phyloP scores from a whole-genome alignment of 2,888 invertebrate genomes.

The Orthonychiurus folsomi region DNA sequence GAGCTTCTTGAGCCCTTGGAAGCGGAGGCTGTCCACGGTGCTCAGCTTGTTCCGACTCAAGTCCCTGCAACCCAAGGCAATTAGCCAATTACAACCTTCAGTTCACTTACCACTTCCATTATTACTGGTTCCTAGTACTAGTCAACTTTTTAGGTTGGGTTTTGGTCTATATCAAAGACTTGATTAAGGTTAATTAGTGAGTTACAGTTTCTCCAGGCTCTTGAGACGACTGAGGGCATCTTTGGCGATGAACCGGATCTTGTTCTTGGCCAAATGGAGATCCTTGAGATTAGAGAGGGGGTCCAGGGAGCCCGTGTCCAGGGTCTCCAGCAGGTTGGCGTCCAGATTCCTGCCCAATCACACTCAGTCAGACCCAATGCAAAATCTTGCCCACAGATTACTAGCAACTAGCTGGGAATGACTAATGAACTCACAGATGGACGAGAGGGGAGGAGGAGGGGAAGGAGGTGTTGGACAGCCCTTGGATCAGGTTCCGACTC shows the following conservation, averaged over 20 bases:
- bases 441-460: constrained; percentile 14
- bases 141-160: not conserved
- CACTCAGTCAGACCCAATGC: not conserved
- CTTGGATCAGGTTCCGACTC: constrained; percentile 46
- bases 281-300: constrained; percentile 62
- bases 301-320: constrained; percentile 63
- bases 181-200: constrained; percentile 34
- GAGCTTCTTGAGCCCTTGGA: constrained; percentile 65
- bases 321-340: constrained; percentile 61
- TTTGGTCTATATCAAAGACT: not conserved
- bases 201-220: constrained; percentile 63
- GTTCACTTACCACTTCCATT: no score
- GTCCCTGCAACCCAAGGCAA: constrained; percentile 54
- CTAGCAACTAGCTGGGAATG: not conserved
- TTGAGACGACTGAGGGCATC: constrained; percentile 62
- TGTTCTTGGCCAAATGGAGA: constrained; percentile 72
- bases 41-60: constrained; percentile 73
- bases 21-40: constrained; percentile 69
- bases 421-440: not conserved
- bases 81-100: no score
- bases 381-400: no score
- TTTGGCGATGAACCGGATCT: constrained; percentile 53
- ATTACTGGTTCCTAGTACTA: no score
- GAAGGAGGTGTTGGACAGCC: constrained; percentile 43
- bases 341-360: constrained; percentile 54